phyloP scores from a whole-genome alignment of 1,140 invertebrate genomes.

The Berghia stephanieae region DNA sequence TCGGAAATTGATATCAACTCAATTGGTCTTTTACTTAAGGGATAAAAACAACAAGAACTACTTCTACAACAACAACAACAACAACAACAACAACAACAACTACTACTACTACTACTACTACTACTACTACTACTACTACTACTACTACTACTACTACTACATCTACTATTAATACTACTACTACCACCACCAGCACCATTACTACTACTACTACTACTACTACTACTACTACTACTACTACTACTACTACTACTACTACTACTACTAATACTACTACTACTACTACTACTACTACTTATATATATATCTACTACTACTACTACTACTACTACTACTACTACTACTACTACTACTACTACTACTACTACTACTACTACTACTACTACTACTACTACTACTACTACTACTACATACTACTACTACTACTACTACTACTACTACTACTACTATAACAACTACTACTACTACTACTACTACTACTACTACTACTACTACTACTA shows the following conservation, averaged over 20 bases:
- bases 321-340: slow-evolving; percentile 24
- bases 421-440: slow-evolving; percentile 23
- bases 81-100: not conserved
- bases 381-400: slow-evolving; percentile 8
- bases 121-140: slow-evolving; percentile 14
- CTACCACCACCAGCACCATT: slow-evolving; percentile 12
- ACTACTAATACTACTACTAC: slow-evolving; percentile 18
- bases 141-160: slow-evolving; percentile 18
- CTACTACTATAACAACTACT: slow-evolving; percentile 14
- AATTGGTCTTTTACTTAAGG: too few relatives aligned
- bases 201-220: slow-evolving; percentile 7
- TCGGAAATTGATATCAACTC: too few relatives aligned
- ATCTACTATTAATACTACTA: slow-evolving; percentile 11
- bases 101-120: slow-evolving; percentile 17
- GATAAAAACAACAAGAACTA: not conserved
- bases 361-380: slow-evolving; percentile 19
- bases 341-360: slow-evolving; percentile 20
- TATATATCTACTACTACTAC: not conserved
- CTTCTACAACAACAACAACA: not conserved
- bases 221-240: slow-evolving; percentile 16
- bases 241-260: slow-evolving; percentile 13
- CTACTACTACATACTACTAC: too few relatives aligned
- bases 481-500: slow-evolving; percentile 8
- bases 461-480: slow-evolving; percentile 23
- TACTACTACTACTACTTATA: slow-evolving; percentile 9